Conservation (phyloP, 2,797 vertebrate genomes). For the Tadarida brasiliensis region DNA sequence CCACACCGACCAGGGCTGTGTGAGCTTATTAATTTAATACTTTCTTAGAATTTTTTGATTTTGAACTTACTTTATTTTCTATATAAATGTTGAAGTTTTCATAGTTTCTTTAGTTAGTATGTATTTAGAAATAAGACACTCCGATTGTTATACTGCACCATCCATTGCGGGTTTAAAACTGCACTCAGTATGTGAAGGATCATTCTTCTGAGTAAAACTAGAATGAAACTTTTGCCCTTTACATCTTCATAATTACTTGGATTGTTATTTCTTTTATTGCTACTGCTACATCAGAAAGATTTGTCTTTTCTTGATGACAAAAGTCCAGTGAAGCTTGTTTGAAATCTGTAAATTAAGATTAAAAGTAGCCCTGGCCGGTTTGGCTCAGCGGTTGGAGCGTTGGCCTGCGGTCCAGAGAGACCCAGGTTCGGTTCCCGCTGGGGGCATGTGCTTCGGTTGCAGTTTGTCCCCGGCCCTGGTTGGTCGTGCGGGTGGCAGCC, state of each 20-base stretch:
- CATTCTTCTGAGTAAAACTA: neutral
- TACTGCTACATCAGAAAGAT: neutral
- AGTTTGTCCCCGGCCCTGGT: too few species aligned
- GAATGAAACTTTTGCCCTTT: neutral
- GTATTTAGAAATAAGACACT: neutral
- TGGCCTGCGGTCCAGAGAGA: too few species aligned
- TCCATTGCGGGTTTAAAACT: neutral
- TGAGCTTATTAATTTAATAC: neutral
- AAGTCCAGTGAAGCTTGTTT: neutral
- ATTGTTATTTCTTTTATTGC: neutral
- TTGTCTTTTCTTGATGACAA: neutral
- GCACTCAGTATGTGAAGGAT: neutral
- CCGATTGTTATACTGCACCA: neutral
- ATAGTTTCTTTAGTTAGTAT: neutral
- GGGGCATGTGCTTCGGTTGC: too few species aligned
- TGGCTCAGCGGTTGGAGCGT: too few species aligned
- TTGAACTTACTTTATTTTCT: neutral
- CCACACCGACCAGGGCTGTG: neutral
- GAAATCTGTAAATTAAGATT: neutral
- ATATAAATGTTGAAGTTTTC: neutral
- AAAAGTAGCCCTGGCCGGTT: too few species aligned
- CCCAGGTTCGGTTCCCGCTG: too few species aligned
- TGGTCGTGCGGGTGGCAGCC: too few species aligned
- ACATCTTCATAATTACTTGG: neutral
- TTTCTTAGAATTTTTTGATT: neutral